Evolutionary conservation across 1,140 invertebrate species (phyloP), one percentile per base, ranked within the genome.

Genomic region (Papilio glaucus): DNA sequence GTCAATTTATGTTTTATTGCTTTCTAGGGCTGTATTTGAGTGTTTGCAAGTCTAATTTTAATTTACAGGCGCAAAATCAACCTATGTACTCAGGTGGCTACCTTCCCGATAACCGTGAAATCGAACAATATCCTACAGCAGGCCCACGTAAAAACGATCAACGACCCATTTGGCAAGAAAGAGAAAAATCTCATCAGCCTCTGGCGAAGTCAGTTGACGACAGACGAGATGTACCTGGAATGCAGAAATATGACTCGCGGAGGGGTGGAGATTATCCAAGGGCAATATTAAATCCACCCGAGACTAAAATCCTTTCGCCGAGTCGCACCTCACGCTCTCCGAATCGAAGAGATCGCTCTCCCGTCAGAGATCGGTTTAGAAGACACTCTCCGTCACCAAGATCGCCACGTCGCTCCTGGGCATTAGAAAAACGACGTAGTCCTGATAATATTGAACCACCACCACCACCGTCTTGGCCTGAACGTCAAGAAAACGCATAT

Each of bases 11-110:
- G 60, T 57, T 33, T 75, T 42, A 73, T 63, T 63, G 72, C 73
- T 70, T 72, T 67, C 67, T 76, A 37, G 42, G 62, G 37, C 15
- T 79, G 73, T 73, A 41, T 77, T 77, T 82, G 77, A 74, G 75
- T 80, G 80, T 90, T 87, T 87, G 84, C 87, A 87, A 87, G 82
- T 77, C 78, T 75, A 82, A 74, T 89, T 91, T 90, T 77, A 86
- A 90, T 92, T 92, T 92, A 77, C 90, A 92, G 90, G 88, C 83
- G 65, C 72, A 85, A 80, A 89, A 85, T 74, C 84, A 87, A 86
- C 83, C 85, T 85, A 86, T 86, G 77, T 92, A 88, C 84, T 84
- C 89, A 84, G 85, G 83, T 84, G 89, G 85, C 73, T 91, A 83
- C 72, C 85, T 82, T 61, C 78, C 80, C 29, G 83, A 80, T 65